Evolutionary conservation across 2,113 vertebrate genomes (phyloP), one percentile per base, ranked within the genome.

Genomic region (Bolborhynchus lineola): DNA sequence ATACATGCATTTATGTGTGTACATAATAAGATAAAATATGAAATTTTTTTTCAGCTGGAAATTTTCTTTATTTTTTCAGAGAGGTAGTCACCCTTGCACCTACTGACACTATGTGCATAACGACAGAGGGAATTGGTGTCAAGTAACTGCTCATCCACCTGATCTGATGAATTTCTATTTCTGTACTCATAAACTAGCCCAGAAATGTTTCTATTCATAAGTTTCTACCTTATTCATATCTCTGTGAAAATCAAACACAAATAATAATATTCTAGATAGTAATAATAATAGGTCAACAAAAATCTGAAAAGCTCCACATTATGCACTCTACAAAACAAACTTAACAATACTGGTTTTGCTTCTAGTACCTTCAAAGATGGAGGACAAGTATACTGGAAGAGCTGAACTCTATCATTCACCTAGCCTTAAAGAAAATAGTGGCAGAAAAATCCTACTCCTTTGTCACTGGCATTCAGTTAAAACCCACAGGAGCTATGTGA

Each of bases 61-160:
- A 18, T 50, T 8, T 60, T 82, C 29, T 59, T 77, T 9, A 25
- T 4, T 46, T 82, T 91, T 68, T 39, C 46, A 42, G 3, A 6
- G 2, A 26, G 0, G 0, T 53, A 41, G 23, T 42, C 33, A 60
- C 3, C 21, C 28, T 49, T 50, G 4, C 8, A 46, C 14, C 19
- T 53, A 25, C 18, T 33, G 15, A 13, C 7, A 37, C 17, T 23
- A 24, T 31, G 10, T 7, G 2, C 9, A 14, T 49, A 44, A 1
- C 3, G 6, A 49, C 8, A 25, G 13, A 12, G 13, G 21, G 31
- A 88, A 92, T 64, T 60, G 37, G 7, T 12, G 13, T 4, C 23
- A 75, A 8, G 6, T 71, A 35, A 16, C 35, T 67, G 1, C 41
- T 77, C 23, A 68, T 82, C 29, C 19, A n/a, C 5, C 8, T 46